Base-by-base conservation (phyloP, 30 jellyfish, hydroid and myxozoan genomes). In the Mastigias papua region DNA sequence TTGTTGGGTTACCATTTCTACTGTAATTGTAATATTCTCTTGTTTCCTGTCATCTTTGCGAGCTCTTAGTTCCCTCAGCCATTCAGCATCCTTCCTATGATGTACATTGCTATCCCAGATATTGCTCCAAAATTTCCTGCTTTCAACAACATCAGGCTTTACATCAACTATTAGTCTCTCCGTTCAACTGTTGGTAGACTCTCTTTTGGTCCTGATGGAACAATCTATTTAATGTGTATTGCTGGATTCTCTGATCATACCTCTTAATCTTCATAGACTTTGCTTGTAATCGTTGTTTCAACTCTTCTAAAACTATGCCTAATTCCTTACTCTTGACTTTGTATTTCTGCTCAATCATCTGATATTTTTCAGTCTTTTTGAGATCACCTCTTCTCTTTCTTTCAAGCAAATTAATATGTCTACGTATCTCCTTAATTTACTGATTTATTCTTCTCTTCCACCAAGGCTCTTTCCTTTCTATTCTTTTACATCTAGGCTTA, bases 301-400 rank as follows among this genome's bases (percentile, higher is more conserved):
- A 42, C 54, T 42, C 54, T 42, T 42, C 54, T 15, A 42, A 42
- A 42, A 42, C 54, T 42, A 42, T 42, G 54, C 54, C 54, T 42
- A 42, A 42, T 15, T 15, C 54, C 13, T 42, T 42, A 42, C 32
- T 73, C 11, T 42, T 73, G 37, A 26, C 33, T 48, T 30, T 48
- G 48, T 73, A 73, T 46, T 73, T 73, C 86, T 73, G 72, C 72
- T 46, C 73, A 73, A 73, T 17, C n/a, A 27, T 30, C 72, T 73
- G 7, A 34, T 0, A 73, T 30, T 42, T 46, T 4, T 46, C 30
- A 9, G 22, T 30, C 48, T 30, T 73, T 73, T 30, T 42, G 54
- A 46, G 16, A 73, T 73, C 86, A 19, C 73, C 86, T n/a, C 73
- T 46, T 34, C 34, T 34, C 86, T 73, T 73, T 73, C 86, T 73